Percentiles rank a stretch among this genome's conserved stretches.
Evolutionary conservation across 1,140 invertebrate species (phyloP).

Genomic region (Cyrtorhinus lividipennis): DNA sequence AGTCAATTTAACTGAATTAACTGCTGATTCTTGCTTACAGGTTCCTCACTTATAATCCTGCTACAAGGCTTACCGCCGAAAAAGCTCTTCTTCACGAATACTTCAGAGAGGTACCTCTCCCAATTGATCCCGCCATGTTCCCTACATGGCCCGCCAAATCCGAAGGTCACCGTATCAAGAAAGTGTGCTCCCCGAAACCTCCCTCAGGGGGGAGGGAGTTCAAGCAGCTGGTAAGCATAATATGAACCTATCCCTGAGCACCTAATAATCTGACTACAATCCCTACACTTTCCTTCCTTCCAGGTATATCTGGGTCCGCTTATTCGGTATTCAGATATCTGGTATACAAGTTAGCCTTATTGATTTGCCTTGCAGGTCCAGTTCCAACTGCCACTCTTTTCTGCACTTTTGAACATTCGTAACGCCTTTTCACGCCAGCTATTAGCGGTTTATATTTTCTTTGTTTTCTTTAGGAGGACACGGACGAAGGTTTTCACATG

Average conservation of each 20-base stretch:
- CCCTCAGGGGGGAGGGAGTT: slow-evolving; percentile 87
- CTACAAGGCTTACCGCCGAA: slow-evolving; percentile 73
- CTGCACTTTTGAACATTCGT: no score
- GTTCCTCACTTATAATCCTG: slow-evolving; percentile 87
- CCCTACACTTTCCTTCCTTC: no score
- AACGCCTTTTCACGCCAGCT: no score
- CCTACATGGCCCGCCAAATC: slow-evolving; percentile 99
- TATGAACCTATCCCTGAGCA: neutral
- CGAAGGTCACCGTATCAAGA: slow-evolving; percentile 58
- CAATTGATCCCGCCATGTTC: slow-evolving; percentile 94
- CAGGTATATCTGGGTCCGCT: no score
- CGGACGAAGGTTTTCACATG: slow-evolving; percentile 32
- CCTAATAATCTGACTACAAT: no score
- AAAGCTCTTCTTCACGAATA: slow-evolving; percentile 75
- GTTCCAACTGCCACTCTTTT: no score
- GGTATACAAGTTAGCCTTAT: no score
- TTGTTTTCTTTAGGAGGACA: slow-evolving; percentile 28
- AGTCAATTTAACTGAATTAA: no score
- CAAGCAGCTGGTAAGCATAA: slow-evolving; percentile 52
- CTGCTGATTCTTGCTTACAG: slow-evolving; percentile 35
- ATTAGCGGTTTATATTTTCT: no score
- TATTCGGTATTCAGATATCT: no score
- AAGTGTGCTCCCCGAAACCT: slow-evolving; percentile 71
- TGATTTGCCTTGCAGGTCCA: no score
- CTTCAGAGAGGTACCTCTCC: slow-evolving; percentile 80